Evolutionary conservation across 2,797 vertebrate genomes (phyloP).

Genomic region (Helicolenus hilgendorfi): DNA sequence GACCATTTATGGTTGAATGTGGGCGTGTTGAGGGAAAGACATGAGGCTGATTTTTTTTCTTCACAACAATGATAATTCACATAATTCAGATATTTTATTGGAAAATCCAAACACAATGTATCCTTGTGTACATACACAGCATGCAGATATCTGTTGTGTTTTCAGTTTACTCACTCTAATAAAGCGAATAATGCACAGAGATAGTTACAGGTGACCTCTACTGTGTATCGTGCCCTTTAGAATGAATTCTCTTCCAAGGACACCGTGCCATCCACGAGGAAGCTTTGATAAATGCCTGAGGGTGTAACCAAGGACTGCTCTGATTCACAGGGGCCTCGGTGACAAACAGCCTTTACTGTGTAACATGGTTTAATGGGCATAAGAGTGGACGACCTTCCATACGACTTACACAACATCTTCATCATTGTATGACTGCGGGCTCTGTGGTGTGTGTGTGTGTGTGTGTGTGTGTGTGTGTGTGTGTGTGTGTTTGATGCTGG

Average conservation of each 20-base stretch:
- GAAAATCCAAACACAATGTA: not conserved
- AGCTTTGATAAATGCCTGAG: conserved; percentile 72
- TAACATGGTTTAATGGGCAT: conserved; percentile 69
- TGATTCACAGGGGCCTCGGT: conserved; percentile 62
- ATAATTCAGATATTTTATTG: not conserved
- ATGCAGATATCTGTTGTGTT: not conserved
- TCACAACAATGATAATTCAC: too few species aligned
- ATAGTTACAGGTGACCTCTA: conserved; percentile 40
- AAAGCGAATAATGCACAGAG: not conserved
- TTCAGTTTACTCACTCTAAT: not conserved
- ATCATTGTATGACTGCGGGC: conserved; percentile 44
- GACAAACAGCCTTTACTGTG: conserved; percentile 67
- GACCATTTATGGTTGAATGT: too few species aligned
- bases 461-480: not conserved
- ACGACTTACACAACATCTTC: conserved; percentile 63
- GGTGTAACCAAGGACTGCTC: conserved; percentile 55
- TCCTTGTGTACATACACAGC: not conserved
- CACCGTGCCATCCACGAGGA: conserved; percentile 28
- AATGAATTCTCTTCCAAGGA: conserved; percentile 63
- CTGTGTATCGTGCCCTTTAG: conserved; percentile 14
- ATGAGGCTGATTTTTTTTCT: too few species aligned
- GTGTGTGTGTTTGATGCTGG: not conserved
- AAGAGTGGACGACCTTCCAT: conserved; percentile 68
- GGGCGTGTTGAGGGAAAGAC: accelerated
- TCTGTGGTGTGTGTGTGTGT: not conserved